Percentiles rank a stretch among this genome's conserved stretches.
phyloP scores from a whole-genome alignment of 2,113 vertebrate species.

The Tenrec ecaudatus region DNA sequence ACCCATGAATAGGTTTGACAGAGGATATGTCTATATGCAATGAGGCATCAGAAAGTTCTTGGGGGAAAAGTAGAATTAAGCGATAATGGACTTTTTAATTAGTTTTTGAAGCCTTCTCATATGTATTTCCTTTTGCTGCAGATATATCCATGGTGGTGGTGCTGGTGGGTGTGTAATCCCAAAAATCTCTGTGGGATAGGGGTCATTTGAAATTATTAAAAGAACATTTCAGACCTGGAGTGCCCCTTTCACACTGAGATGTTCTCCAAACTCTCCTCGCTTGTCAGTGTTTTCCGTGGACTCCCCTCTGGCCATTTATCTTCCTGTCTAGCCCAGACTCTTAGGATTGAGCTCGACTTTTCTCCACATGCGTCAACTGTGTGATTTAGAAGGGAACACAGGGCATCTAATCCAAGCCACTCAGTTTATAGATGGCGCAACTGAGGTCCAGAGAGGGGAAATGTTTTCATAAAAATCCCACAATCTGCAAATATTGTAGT shows the following conservation, averaged over 20 bases:
- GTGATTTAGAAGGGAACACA: background rate
- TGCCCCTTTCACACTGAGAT: background rate
- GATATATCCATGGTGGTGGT: too few species aligned
- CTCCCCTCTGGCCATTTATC: background rate
- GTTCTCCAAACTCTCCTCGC: background rate
- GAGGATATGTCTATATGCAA: too few species aligned
- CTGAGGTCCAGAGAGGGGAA: background rate
- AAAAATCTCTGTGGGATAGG: too few species aligned
- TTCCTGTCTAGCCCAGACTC: background rate
- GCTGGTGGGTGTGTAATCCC: too few species aligned
- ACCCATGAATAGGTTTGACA: too few species aligned
- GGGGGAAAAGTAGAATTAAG: too few species aligned
- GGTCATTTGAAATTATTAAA: background rate
- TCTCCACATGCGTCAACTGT: background rate
- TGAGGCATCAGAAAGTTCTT: too few species aligned
- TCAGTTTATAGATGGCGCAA: background rate
- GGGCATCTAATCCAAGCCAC: background rate
- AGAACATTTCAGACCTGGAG: background rate
- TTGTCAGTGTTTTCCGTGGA: background rate
- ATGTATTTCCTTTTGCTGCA: too few species aligned
- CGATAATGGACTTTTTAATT: too few species aligned
- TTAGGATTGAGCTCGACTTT: background rate
- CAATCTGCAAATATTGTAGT: background rate
- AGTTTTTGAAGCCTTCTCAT: too few species aligned
- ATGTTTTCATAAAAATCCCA: background rate